These are phyloP conservation scores for Tipula confusa DNA, from an alignment of 2,888 invertebrate species.

Conservation along the genomic window DNA sequence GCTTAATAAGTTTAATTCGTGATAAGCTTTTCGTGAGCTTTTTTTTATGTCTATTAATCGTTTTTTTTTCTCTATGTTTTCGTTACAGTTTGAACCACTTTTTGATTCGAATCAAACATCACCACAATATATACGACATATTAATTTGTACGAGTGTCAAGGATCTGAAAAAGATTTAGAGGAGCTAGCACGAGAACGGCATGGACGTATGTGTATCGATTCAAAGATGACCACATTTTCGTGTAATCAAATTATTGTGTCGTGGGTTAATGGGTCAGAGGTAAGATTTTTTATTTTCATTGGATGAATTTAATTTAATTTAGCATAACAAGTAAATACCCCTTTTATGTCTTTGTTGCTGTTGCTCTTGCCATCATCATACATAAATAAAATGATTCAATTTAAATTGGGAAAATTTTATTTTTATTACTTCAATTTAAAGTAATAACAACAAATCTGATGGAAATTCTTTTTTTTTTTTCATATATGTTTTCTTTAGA, in stretches of 20 bases:
- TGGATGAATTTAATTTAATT: background rate
- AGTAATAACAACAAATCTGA: slow-evolving; percentile 25
- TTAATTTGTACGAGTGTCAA: slow-evolving; percentile 60
- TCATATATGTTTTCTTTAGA: background rate
- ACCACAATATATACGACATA: slow-evolving; percentile 56
- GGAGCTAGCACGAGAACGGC: slow-evolving; percentile 48
- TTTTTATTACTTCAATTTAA: slow-evolving; percentile 3
- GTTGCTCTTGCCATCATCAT: background rate
- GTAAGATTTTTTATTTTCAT: slow-evolving; percentile 41
- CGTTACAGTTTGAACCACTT: slow-evolving; percentile 34
- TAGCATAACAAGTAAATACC: background rate
- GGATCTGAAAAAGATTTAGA: slow-evolving; percentile 51
- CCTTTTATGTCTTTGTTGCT: background rate
- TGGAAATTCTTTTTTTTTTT: background rate
- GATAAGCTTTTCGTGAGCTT: slow-evolving; percentile 30
- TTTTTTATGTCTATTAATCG: slow-evolving; percentile 29
- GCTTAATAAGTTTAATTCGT: background rate
- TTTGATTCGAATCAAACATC: slow-evolving; percentile 39
- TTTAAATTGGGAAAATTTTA: background rate
- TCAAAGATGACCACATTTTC: slow-evolving; percentile 51
- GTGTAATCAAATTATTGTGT: slow-evolving; percentile 58
- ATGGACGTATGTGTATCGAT: slow-evolving; percentile 53
- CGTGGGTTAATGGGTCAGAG: slow-evolving; percentile 59
- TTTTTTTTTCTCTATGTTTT: background rate
- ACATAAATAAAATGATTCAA: slow-evolving; percentile 3